Conservation (phyloP, 2,888 invertebrate genomes). For the Timema cristinae region DNA sequence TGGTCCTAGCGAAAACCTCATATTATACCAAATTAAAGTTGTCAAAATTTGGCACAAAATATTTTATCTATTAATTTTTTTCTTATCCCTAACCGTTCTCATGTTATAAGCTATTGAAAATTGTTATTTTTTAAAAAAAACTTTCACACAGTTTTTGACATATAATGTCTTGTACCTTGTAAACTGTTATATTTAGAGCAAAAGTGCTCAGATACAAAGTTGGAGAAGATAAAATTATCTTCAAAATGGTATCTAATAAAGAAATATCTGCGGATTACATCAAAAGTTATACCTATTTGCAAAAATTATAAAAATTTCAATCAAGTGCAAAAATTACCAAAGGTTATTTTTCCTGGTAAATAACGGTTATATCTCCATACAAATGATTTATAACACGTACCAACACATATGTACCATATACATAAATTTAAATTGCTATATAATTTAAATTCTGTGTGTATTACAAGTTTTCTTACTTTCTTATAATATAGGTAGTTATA, state of each 20-base stretch:
- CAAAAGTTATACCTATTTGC: background rate
- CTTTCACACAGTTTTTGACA: background rate
- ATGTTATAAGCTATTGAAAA: background rate
- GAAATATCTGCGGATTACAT: background rate
- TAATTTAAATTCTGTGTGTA: background rate
- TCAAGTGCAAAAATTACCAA: background rate
- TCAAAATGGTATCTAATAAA: no score
- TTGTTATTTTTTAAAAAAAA: background rate
- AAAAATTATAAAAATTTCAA: constrained; percentile 1
- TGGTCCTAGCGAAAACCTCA: background rate
- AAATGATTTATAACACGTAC: background rate
- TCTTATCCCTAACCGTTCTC: background rate
- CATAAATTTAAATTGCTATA: background rate
- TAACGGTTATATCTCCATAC: background rate
- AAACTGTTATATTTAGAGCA: background rate
- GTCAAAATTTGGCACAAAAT: background rate
- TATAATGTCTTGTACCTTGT: constrained; percentile 2
- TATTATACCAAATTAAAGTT: background rate
- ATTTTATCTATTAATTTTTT: constrained; percentile 8
- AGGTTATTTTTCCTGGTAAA: background rate
- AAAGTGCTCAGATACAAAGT: constrained; percentile 2
- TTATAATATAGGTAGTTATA: background rate
- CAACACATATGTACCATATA: background rate
- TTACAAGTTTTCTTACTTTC: background rate
- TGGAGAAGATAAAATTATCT: background rate